Evolutionary conservation across 2,888 invertebrate genomes (phyloP), one percentile per base, ranked within the genome.

Genomic region (Thera britannica): DNA sequence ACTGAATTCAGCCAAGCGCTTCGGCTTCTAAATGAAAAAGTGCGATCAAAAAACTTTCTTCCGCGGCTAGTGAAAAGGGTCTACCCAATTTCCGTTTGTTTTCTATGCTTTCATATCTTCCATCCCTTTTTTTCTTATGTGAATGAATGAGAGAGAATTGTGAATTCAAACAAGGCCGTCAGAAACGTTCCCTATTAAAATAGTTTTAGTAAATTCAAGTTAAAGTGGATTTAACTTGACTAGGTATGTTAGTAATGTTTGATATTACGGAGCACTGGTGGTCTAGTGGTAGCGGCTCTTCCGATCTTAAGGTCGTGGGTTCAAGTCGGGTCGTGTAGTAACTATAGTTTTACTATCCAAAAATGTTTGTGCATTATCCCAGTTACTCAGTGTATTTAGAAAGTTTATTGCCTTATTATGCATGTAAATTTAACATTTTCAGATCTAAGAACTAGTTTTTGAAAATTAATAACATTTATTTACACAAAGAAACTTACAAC

Each of bases 81-180:
- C 12, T 23, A 7, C 23, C 7, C 84, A 87, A 87, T 88, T 87
- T 88, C 86, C 86, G 84, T 72, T 73, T 46, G 72, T 54, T 51
- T 51, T 23, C 7, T 23, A 7, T 68, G 44, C 75, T 77, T 75
- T 46, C 56, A 41, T 12, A 6, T n/a, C 63, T 62, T 62, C 59
- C 48, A 11, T 70, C 71, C 55, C 62, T 60, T 58, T 73, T 62
- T 62, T 8, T n/a, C 61, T 38, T 36, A 7, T 51, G 8, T 41
- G 58, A 44, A 9, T 8, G 51, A 66, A n/a, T 54, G 71, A 67
- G 68, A 65, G 2, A 3, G n/a, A 56, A 52, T 7, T 12, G 55
- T 62, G 41, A 59, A 12, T 67, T 66, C 58, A 67, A 65, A 63
- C 67, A 62, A 79, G 76, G 74, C 78, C 74, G 83, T 83, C 83